Base-by-base conservation (phyloP, 2,797 vertebrate genomes). In the Cynodonichthys magdalenae region DNA sequence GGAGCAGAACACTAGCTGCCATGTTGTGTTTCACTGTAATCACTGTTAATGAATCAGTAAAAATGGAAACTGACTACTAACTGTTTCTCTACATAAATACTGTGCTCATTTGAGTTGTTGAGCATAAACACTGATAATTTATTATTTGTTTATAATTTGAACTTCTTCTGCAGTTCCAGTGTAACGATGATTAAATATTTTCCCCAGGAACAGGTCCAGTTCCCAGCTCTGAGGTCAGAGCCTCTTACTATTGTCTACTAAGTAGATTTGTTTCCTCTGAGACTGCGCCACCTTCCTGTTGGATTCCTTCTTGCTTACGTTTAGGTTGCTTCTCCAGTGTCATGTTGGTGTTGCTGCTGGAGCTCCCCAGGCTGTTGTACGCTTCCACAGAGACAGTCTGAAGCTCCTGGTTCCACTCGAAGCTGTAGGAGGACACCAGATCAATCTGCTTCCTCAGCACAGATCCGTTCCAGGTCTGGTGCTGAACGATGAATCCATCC, bases 331-430 rank as follows among this genome's bases (percentile, higher is more conserved):
- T 89, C 15, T 93, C 93, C 0, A 99, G 90, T 0, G 91, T 95
- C 89, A 99, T 93, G 79, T 96, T 92, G 18, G 89, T 92, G 87
- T 98, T 99, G 46, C 77, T 9, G 10, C 60, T 46, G 1, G 97
- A 99, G 66, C 79, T 77, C 2, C 97, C 97, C 34, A 95, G 2
- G n/a, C 92, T 94, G 51, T 99, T 99, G 86, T 90, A 63, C 29
- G 96, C 95, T 71, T 93, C 58, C 45, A 99, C 73, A 0, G 93
- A 95, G 53, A 99, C 14, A 0, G 88, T 93, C 15, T 95, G 95
- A 0, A 60, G 70, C 41, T 87, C 89, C 19, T 92, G 92, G 17
- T 79, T 78, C 95, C 95, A 96, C 0, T 87, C 79, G 41, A 98
- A 97, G 0, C 90, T 95, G 82, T 92, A 93, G 20, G 78, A 89